Conservation (phyloP, 2,113 vertebrate species). For the Neotoma lepida region DNA sequence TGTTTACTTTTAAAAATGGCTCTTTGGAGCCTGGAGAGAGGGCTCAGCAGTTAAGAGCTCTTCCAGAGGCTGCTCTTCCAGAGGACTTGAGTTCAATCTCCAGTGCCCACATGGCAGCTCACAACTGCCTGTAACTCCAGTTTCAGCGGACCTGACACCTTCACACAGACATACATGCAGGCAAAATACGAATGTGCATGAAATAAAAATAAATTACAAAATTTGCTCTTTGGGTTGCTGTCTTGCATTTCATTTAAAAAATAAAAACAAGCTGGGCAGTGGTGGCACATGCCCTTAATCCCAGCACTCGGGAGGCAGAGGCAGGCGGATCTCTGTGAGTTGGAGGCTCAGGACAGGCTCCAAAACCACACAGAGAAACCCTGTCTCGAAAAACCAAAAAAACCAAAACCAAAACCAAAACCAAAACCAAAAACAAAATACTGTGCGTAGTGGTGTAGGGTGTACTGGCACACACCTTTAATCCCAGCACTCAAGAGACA, state of each 20-base stretch:
- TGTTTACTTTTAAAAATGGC: not conserved
- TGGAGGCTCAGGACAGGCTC: too few species aligned
- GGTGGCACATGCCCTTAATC: too few species aligned
- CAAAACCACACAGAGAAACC: too few species aligned
- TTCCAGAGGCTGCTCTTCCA: not conserved
- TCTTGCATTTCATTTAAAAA: not conserved
- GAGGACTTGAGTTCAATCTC: not conserved
- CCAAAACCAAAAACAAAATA: too few species aligned
- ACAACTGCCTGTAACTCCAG: not conserved
- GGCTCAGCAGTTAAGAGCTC: not conserved
- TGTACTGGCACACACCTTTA: not conserved
- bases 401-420: too few species aligned
- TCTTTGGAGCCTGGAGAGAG: not conserved
- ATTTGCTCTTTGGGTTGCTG: not conserved
- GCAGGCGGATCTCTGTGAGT: too few species aligned
- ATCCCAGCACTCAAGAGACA: not conserved
- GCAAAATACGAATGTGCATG: not conserved
- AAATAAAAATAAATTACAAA: not conserved
- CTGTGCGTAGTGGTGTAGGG: not conserved
- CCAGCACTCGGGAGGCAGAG: too few species aligned
- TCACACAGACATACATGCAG: not conserved
- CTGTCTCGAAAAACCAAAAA: too few species aligned
- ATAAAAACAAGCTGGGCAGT: too few species aligned
- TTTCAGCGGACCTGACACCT: too few species aligned
- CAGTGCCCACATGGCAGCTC: not conserved